Evolutionary conservation across 2,888 invertebrate species (phyloP).

Genomic region (Diadegma fenestrale): DNA sequence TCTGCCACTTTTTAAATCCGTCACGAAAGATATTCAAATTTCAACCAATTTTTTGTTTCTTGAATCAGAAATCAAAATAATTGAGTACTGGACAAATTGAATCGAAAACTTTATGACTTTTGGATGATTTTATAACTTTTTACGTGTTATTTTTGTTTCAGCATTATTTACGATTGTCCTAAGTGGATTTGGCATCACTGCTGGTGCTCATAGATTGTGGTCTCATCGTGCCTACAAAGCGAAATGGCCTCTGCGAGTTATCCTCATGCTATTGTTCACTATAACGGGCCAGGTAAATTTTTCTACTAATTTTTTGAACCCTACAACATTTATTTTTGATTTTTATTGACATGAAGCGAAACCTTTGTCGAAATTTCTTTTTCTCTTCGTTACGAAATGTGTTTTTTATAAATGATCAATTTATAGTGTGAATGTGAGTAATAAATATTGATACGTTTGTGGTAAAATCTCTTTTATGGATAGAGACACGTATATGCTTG

Average conservation of each 20-base stretch:
- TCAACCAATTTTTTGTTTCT: neutral
- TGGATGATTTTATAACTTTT: neutral
- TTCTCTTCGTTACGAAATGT: neutral
- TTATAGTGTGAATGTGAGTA: no score
- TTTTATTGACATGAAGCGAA: neutral
- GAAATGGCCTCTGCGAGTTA: conserved; percentile 88
- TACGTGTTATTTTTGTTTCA: conserved; percentile 80
- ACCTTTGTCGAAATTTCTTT: neutral
- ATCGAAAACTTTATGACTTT: neutral
- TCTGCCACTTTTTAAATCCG: neutral
- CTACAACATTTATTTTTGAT: neutral
- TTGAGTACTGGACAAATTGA: neutral
- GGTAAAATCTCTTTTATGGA: conserved; percentile 3
- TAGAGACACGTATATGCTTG: conserved; percentile 94
- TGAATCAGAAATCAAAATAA: neutral
- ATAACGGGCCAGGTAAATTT: conserved; percentile 91
- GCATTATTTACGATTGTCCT: conserved; percentile 88
- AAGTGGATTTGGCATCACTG: conserved; percentile 94
- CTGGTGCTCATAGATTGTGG: conserved; percentile 93
- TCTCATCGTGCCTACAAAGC: conserved; percentile 93
- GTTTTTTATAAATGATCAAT: no score
- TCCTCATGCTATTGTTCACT: conserved; percentile 91
- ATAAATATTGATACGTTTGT: neutral
- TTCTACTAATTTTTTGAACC: neutral
- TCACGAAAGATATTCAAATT: conserved; percentile 7